A percentile compares a stretch with the other conserved stretches of the same genome.
Evolutionary conservation across 2,113 vertebrate genomes (phyloP).

Genomic region (Trogon surrucura): DNA sequence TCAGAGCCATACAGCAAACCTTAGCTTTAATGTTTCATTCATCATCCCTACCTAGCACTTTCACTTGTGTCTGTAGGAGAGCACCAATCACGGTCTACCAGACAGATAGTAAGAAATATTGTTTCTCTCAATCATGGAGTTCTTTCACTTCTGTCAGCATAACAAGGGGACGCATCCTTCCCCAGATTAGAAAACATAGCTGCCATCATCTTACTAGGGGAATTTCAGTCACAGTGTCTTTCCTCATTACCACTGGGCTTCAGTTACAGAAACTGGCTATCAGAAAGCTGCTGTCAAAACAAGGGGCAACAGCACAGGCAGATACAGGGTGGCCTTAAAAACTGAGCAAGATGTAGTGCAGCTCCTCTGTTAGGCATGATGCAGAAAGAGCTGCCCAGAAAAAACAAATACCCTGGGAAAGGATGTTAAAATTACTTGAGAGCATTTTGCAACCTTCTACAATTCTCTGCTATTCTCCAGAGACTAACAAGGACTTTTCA

Average conservation of each 20-base stretch:
- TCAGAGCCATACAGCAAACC: background rate
- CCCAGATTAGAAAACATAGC: background rate
- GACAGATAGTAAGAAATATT: background rate
- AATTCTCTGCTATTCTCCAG: background rate
- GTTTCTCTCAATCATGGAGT: background rate
- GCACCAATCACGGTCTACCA: background rate
- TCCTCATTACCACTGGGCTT: background rate
- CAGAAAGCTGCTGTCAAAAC: background rate
- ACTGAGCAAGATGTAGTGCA: background rate
- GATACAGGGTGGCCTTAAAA: background rate
- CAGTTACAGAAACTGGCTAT: background rate
- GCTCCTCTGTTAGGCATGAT: background rate
- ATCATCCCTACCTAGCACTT: background rate
- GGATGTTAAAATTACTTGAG: background rate
- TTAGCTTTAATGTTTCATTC: conserved; percentile 4
- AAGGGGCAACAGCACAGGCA: background rate
- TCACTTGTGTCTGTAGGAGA: background rate
- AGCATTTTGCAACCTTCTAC: background rate
- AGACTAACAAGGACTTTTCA: background rate
- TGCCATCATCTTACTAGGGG: background rate
- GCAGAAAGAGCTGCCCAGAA: background rate
- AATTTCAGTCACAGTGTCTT: background rate
- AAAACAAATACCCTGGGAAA: background rate
- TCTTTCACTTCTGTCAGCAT: background rate
- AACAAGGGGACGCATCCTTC: background rate